Base-by-base conservation (phyloP, 2,888 invertebrate species). In the Rapana venosa region DNA sequence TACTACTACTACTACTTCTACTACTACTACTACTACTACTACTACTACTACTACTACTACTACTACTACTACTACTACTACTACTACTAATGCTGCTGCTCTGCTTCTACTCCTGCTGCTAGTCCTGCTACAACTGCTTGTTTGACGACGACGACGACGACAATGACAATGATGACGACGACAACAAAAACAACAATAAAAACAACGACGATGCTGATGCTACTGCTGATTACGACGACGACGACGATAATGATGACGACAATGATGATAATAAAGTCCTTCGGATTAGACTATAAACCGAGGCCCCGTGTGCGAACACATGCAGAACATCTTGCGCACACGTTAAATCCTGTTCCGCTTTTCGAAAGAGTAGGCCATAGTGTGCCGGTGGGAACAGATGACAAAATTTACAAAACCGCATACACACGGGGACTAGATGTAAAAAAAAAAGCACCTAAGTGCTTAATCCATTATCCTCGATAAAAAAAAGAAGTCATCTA, bases 1-100 rank as follows among this genome's bases (percentile, higher is more conserved):
- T n/a, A 6, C 74, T 74, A 22, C 20, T 74, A 15, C 58, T 58
- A 15, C 58, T 58, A 58, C 58, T 58, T 8, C 15, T 61, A 61
- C 61, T 61, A 22, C 61, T 61, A 61, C 61, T 22, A 22, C 61
- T 61, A 22, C 61, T 61, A 22, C 61, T 84, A 17, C 26, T 84
- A 79, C n/a, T 79, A n/a, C 79, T 79, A n/a, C 79, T 79, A 79
- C 79, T 26, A 79, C 79, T 79, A 79, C 79, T 79, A n/a, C 79
- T 79, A n/a, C 79, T 79, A 79, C 79, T 79, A 79, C n/a, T 79
- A 79, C 79, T 79, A n/a, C 79, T 61, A 22, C 61, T 61, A 22
- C 61, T 61, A 61, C 61, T 61, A 61, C 61, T 61, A 61, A 11
- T 74, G n/a, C 74, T 74, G n/a, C 74, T 26, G 35, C 83, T 35